Evolutionary conservation across 2,888 invertebrate genomes (phyloP).

Genomic region (Ormyrus pomaceus): DNA sequence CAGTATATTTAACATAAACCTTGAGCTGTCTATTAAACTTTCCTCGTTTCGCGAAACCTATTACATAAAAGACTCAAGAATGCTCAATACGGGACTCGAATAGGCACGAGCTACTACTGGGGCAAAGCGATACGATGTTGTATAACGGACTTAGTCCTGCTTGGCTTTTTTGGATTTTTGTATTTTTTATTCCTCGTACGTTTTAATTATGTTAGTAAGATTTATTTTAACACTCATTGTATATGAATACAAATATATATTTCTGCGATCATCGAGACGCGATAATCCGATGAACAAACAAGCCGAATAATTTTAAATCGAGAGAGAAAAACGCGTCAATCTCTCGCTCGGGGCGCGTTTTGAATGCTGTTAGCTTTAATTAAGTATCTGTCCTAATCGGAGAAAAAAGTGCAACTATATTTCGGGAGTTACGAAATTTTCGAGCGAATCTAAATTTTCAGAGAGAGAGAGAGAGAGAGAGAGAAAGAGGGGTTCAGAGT

Average conservation of each 20-base stretch:
- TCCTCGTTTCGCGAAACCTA: background rate
- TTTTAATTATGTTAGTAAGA: constrained; percentile 52
- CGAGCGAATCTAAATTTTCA: background rate
- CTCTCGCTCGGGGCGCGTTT: constrained; percentile 65
- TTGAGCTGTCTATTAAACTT: background rate
- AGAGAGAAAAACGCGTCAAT: constrained; percentile 67
- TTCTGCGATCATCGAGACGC: constrained; percentile 26
- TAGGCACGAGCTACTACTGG: background rate
- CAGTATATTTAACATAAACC: background rate
- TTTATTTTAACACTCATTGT: constrained; percentile 49
- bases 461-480: background rate
- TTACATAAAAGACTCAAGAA: background rate
- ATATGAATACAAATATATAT: constrained; percentile 7
- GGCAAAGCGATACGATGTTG: background rate
- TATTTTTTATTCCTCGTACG: constrained; percentile 46
- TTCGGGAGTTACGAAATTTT: background rate
- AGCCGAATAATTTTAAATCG: constrained; percentile 38
- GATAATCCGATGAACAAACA: constrained; percentile 33
- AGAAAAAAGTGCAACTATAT: constrained; percentile 2
- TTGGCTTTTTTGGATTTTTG: constrained; percentile 45
- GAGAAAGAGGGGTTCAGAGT: background rate
- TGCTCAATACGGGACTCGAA: background rate
- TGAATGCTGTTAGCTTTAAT: constrained; percentile 27
- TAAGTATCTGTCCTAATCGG: constrained; percentile 10
- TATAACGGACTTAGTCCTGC: constrained; percentile 25